Evolutionary conservation across 1,140 invertebrate genomes (phyloP), one percentile per base, ranked within the genome.

Genomic region (Penaeus indicus): DNA sequence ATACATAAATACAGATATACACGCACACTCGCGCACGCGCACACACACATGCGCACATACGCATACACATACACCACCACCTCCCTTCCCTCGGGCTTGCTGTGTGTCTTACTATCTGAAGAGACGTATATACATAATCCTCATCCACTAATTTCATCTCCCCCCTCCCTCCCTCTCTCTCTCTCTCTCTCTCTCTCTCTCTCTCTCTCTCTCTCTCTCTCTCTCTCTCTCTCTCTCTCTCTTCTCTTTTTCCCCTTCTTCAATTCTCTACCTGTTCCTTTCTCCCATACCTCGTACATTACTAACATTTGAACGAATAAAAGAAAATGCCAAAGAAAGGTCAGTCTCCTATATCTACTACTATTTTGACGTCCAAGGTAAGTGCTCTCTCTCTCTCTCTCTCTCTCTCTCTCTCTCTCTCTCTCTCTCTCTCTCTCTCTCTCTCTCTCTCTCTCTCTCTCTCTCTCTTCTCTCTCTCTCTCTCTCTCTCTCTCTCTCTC

Each of bases 161-260:
- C n/a, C n/a, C n/a, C n/a, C n/a, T n/a, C 5, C 1, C 38, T 38
- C 2, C 1, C 38, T 38, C 1, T 38, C 38, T 38, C 38, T 38
- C 38, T 38, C 38, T 38, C 38, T 38, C 38, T 38, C 38, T 38
- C 38, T 38, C 38, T 38, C 38, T 38, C 38, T 38, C 38, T 38
- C 38, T 38, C 38, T 38, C 38, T 38, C 38, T 42, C 38, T 42
- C 38, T 42, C 38, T 42, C 38, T 42, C 38, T 42, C 38, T 79
- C 77, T 77, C 72, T 79, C 77, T 79, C 77, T 79, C 77, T 79
- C 77, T 79, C 77, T 79, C 77, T 79, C 77, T 79, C 77, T 79
- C 38, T 79, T 69, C 64, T 69, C 64, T 69, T 11, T 69, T 11
- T 69, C 64, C 11, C 25, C 11, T n/a, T 25, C 42, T 38, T 5